Percentiles rank a stretch among this genome's conserved stretches.
Evolutionary conservation across 1,140 invertebrate genomes (phyloP).

Genomic region (Drosophila kurseongensis): DNA sequence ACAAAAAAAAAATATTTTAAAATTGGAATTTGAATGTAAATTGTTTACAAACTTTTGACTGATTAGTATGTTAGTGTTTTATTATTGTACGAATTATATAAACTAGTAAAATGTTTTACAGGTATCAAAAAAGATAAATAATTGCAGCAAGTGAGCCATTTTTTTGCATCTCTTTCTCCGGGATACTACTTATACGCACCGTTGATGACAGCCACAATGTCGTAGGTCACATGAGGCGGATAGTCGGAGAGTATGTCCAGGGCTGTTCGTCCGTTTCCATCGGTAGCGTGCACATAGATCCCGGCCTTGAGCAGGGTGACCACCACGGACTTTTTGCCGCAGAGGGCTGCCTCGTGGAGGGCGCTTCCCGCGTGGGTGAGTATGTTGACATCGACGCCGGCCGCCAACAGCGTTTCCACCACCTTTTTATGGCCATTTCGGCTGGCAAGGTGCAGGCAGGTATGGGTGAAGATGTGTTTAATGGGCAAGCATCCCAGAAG

Average conservation of each 20-base stretch:
- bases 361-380: slow-evolving; percentile 95
- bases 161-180: neutral
- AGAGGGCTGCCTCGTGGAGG: slow-evolving; percentile 97
- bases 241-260: slow-evolving; percentile 94
- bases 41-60: neutral
- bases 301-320: slow-evolving; percentile 92
- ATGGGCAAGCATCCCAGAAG: slow-evolving; percentile 61
- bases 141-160: neutral
- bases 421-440: slow-evolving; percentile 95
- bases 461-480: slow-evolving; percentile 89
- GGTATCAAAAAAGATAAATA: neutral
- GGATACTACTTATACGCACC: slow-evolving; percentile 83
- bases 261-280: slow-evolving; percentile 93
- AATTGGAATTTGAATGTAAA: neutral
- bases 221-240: slow-evolving; percentile 93
- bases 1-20: no score
- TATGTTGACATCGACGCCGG: slow-evolving; percentile 95
- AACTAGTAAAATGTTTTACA: no score
- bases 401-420: slow-evolving; percentile 92
- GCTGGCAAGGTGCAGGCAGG: slow-evolving; percentile 96
- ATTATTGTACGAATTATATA: neutral
- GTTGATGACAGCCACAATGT: slow-evolving; percentile 92
- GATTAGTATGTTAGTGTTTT: neutral
- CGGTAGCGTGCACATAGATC: slow-evolving; percentile 91
- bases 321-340: slow-evolving; percentile 96